Base-by-base conservation (phyloP, 2,797 vertebrate species). In the Tangara arthus region DNA sequence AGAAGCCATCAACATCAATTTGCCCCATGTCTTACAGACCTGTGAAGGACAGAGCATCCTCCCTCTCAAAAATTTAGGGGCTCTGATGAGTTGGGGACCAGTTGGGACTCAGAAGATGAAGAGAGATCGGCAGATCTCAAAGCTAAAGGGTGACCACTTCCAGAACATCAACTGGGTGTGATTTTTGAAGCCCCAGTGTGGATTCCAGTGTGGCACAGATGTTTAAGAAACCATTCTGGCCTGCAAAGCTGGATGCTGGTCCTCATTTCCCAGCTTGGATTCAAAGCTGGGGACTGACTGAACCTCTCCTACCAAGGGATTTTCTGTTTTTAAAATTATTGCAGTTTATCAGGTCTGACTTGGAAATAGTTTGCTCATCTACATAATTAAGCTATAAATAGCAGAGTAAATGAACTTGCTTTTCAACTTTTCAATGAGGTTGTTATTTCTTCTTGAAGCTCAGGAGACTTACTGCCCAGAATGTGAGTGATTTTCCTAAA, bases 301-400 rank as follows among this genome's bases (percentile, higher is more conserved):
- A 81, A 55, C 46, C 42, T 66, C 11, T 11, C 24, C 49, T 70
- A 87, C 35, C 42, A 39, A 57, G 34, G 52, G 46, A 49, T 84
- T 92, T 88, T 76, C 39, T 82, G 28, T 39, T 87, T 73, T 41
- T 61, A 19, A 95, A 89, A 86, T 52, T 5, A 1, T 53, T 76
- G 47, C 32, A 28, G n/a, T 14, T 91, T 91, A 49, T 56, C 47
- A 55, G 42, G 23, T 65, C 57, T 89, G 66, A 68, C 46, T 90
- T 71, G 24, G 41, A 89, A 92, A 55, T 81, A 85, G 22, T 57
- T 92, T 82, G 32, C 59, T 89, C 60, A 50, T 90, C 46, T 93
- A n/a, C 75, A 46, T 92, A 79, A 90, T 88, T 69, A 73, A 82
- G 27, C 69, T 85, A 77, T 87, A 77, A 78, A 92, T 92, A 91